Base-by-base conservation (phyloP, 2,888 invertebrate genomes). In the Dolichopus griseipennis region DNA sequence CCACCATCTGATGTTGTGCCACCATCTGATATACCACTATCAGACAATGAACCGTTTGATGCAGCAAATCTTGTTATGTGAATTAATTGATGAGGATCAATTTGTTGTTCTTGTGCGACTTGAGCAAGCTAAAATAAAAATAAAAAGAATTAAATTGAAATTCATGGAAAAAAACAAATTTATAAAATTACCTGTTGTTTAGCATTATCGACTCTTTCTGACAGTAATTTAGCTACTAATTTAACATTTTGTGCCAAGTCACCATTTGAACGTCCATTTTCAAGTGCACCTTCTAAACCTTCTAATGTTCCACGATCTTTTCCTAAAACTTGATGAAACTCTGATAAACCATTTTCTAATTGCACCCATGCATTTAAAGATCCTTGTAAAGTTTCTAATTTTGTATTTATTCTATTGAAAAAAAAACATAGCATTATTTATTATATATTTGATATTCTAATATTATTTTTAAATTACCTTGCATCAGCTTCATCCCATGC, bases 11-110 rank as follows among this genome's bases (percentile, higher is more conserved):
- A 89, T 68, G 89, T 89, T 75, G 89, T 86, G 73, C 90, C 90
- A 73, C 89, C 89, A 77, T 90, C 90, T 12, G 89, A 89, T 72
- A 90, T 89, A 66, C 90, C 90, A 71, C 88, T 88, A 79, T 90
- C 90, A 1, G 89, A 90, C 67, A 88, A 82, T 1, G 89, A 89
- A 43, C 88, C 87, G 74, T 80, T 82, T 9, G 81, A 81, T 66
- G 81, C 79, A 18, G 80, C 79, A 67, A 79, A 78, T 73, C 80
- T 80, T 70, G 80, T 76, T 68, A 80, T 80, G 15, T 66, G 65
- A 18, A 68, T 64, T n/a, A 64, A 37, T 8, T 64, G 64, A 34
- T 64, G 62, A 6, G 20, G 21, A 22, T 22, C 20, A 22, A 62
- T 62, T 21, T 62, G 62, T 62, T 62, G 78, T 20, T 62, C n/a